A percentile compares a stretch with the other conserved stretches of the same genome.
Evolutionary conservation across 2,797 vertebrate species (phyloP).

Genomic region (Brachyalestes nurse): DNA sequence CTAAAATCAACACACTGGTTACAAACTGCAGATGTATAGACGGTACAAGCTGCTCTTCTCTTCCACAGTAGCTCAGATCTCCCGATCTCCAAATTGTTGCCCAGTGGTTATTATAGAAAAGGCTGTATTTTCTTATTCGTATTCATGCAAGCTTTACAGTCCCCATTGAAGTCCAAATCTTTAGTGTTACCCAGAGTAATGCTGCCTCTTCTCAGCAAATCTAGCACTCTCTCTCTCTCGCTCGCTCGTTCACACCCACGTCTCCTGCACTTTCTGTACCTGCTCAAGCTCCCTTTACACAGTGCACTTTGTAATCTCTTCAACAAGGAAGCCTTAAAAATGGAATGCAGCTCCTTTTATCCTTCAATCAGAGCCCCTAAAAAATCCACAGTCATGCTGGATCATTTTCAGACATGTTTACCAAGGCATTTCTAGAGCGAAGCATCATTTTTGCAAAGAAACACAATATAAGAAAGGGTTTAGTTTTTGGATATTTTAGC

Average conservation of each 20-base stretch:
- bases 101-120: slow-evolving; percentile 1
- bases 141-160: neutral
- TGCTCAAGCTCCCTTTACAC: slow-evolving; percentile 48
- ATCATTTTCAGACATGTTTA: neutral
- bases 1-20: slow-evolving; percentile 8
- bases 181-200: neutral
- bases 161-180: neutral
- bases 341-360: slow-evolving; percentile 73
- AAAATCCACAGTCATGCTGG: slow-evolving; percentile 20
- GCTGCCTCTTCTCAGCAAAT: neutral
- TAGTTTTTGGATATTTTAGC: neutral
- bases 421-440: slow-evolving; percentile 8
- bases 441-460: neutral
- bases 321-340: slow-evolving; percentile 78
- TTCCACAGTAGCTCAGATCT: slow-evolving; percentile 17
- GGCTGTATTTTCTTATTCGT: slow-evolving; percentile 19
- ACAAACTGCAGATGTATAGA: slow-evolving; percentile 24
- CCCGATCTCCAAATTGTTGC: neutral
- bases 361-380: slow-evolving; percentile 70
- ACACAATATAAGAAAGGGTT: neutral
- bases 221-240: slow-evolving; percentile 39
- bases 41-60: slow-evolving; percentile 2
- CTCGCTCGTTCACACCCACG: slow-evolving; percentile 40
- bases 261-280: slow-evolving; percentile 18
- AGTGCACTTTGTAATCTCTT: slow-evolving; percentile 80